phyloP scores from a whole-genome alignment of 2,797 vertebrate genomes.

The Lagodon rhomboides region DNA sequence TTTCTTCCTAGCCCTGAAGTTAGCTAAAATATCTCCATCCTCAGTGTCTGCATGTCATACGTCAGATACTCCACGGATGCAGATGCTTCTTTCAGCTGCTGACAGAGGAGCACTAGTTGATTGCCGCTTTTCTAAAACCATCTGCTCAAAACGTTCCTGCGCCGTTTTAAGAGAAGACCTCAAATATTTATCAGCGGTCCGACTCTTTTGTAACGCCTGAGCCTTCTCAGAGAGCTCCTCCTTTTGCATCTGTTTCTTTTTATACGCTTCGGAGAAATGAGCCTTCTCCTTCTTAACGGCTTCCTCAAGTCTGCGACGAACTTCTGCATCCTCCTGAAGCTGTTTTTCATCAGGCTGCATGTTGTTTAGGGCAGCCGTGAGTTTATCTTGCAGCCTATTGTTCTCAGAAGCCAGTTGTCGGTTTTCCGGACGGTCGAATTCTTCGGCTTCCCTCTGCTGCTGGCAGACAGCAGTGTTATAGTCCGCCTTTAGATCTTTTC shows the following conservation, averaged over 20 bases:
- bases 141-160: not conserved
- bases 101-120: not conserved
- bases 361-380: not conserved
- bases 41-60: not conserved
- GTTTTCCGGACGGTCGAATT: not conserved
- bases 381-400: not conserved
- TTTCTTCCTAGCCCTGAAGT: not conserved
- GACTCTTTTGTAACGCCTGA: not conserved
- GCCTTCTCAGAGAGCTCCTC: not conserved
- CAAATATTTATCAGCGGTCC: not conserved
- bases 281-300: not conserved
- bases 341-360: not conserved
- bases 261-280: fast-evolving
- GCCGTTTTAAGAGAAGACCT: not conserved
- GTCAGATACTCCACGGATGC: not conserved
- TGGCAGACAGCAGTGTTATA: not conserved
- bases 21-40: not conserved
- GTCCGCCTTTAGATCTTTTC: not conserved
- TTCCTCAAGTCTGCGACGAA: not conserved
- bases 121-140: not conserved
- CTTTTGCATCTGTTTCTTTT: not conserved
- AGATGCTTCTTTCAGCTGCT: not conserved
- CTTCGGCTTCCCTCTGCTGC: not conserved
- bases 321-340: not conserved
- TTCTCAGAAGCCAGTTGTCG: not conserved